These are phyloP conservation scores for Carassius gibelio DNA, from an alignment of 2,113 vertebrate species.

Conservation along the genomic window DNA sequence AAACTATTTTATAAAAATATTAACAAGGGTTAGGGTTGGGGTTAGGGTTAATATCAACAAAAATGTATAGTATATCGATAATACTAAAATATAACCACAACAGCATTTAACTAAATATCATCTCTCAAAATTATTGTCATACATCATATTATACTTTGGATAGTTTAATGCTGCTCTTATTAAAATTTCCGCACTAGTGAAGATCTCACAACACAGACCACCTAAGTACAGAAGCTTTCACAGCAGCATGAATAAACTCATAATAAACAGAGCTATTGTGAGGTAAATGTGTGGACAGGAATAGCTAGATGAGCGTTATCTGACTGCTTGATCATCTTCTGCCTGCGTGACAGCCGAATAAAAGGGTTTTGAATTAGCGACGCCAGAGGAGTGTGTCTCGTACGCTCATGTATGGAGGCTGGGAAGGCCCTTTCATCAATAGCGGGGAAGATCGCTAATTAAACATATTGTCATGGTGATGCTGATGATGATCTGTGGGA, in stretches of 20 bases:
- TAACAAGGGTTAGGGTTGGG: too few species aligned
- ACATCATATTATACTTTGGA: not conserved
- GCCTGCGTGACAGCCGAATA: slow-evolving; percentile 45
- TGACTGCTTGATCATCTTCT: slow-evolving; percentile 27
- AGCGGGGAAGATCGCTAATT: slow-evolving; percentile 45
- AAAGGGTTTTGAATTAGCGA: slow-evolving; percentile 50
- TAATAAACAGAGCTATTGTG: slow-evolving; percentile 52
- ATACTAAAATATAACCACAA: not conserved
- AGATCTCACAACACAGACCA: slow-evolving; percentile 8
- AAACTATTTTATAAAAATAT: too few species aligned
- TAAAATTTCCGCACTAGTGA: not conserved
- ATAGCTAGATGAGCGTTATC: slow-evolving; percentile 39
- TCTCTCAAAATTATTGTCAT: too few species aligned
- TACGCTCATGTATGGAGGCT: slow-evolving; percentile 23
- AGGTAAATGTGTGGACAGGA: slow-evolving; percentile 14
- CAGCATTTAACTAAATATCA: not conserved
- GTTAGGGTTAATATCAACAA: too few species aligned
- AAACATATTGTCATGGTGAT: slow-evolving; percentile 57
- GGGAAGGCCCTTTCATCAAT: slow-evolving; percentile 40
- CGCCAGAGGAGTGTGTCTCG: slow-evolving; percentile 8
- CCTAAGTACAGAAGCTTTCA: slow-evolving; percentile 13
- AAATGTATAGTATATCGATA: too few species aligned
- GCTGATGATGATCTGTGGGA: slow-evolving; percentile 52
- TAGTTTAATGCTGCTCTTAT: not conserved
- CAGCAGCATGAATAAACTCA: slow-evolving; percentile 33